Evolutionary conservation across 1,140 invertebrate genomes (phyloP).

Genomic region (Heliconius hewitsoni): DNA sequence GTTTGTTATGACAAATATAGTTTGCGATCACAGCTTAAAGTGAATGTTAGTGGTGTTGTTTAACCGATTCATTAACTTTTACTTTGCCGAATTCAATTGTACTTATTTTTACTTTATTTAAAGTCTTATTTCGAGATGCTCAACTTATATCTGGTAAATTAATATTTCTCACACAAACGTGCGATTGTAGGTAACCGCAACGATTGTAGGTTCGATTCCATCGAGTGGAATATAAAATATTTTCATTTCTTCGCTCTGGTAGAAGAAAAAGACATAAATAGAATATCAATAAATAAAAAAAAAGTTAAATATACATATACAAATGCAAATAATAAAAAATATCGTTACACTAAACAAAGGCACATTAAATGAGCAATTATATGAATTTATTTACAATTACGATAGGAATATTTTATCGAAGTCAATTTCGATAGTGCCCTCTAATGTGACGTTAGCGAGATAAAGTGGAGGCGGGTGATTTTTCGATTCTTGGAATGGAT

Average conservation of each 20-base stretch:
- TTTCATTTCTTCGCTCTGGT: too few species aligned
- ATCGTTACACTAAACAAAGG: conserved; percentile 37
- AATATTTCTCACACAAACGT: too few species aligned
- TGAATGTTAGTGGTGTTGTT: too few species aligned
- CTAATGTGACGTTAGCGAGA: conserved; percentile 57
- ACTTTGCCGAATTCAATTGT: too few species aligned
- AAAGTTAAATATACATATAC: not conserved
- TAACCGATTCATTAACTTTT: not conserved
- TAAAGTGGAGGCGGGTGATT: conserved; percentile 69
- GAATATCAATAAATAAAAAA: not conserved
- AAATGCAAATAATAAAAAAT: not conserved
- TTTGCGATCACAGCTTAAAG: not conserved
- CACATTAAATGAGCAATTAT: conserved; percentile 69
- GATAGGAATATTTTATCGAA: conserved; percentile 73
- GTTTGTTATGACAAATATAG: not conserved
- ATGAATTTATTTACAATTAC: conserved; percentile 68
- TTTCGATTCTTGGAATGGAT: conserved; percentile 62
- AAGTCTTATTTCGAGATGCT: not conserved
- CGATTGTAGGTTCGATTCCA: too few species aligned
- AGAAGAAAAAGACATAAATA: too few species aligned
- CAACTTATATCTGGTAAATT: too few species aligned
- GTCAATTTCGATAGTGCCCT: conserved; percentile 74
- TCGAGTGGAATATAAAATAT: too few species aligned
- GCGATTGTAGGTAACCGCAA: too few species aligned
- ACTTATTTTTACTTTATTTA: too few species aligned